These are phyloP conservation scores for Pollachius pollachius DNA, from an alignment of 2,113 vertebrate species.

Conservation along the genomic window DNA sequence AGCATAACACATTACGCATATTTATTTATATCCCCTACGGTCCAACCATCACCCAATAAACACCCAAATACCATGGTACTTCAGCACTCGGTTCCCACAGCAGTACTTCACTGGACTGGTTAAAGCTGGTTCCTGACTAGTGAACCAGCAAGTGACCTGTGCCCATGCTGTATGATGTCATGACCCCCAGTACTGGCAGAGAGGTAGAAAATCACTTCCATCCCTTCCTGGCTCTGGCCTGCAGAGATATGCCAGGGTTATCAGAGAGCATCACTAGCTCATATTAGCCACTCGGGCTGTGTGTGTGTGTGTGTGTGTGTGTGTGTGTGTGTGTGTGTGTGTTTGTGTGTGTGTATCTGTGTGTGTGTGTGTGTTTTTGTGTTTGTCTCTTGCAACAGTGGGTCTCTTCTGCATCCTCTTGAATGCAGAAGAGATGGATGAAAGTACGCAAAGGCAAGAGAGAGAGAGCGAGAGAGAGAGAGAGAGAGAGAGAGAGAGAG, in stretches of 20 bases:
- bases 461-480: no score
- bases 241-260: constrained; percentile 39
- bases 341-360: no score
- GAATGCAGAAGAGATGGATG: no score
- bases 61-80: constrained; percentile 24
- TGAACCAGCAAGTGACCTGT: constrained; percentile 26
- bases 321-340: no score
- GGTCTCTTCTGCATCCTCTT: no score
- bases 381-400: no score
- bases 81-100: constrained; percentile 20
- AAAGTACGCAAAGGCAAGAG: no score
- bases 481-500: no score
- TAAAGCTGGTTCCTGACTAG: no score
- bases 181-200: constrained; percentile 48
- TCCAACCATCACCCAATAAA: constrained; percentile 12
- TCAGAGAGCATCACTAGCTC: constrained; percentile 42
- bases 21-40: background rate
- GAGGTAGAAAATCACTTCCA: constrained; percentile 23
- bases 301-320: constrained; percentile 15
- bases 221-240: constrained; percentile 56
- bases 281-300: constrained; percentile 51
- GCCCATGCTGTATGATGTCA: constrained; percentile 31
- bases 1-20: background rate
- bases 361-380: no score
- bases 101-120: constrained; percentile 9